Base-by-base conservation (phyloP, 1,140 invertebrate genomes). In the Bombus ignitus region DNA sequence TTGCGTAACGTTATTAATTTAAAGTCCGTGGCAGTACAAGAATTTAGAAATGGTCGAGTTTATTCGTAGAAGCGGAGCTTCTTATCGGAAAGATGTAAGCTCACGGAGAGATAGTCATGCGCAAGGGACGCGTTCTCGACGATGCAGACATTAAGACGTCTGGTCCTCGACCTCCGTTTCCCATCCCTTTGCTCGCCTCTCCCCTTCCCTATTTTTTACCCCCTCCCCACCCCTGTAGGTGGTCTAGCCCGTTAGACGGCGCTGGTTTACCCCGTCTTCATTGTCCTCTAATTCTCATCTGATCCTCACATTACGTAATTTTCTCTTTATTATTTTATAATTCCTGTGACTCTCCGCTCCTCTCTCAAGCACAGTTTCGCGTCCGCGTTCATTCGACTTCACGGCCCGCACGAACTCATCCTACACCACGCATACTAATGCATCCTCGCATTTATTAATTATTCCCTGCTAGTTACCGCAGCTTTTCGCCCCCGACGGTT, bases 281-380 rank as follows among this genome's bases (percentile, higher is more conserved):
- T 92, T 92, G 90, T 91, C 91, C 84, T 91, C 90, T 92, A 91
- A 92, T 92, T 92, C 92, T 92, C 92, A 90, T 91, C 89, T 89
- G 89, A 92, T 91, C 91, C 90, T 93, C 91, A 88, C 90, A 92
- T 93, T 92, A 93, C 91, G 92, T 92, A 92, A 94, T 94, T 93
- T 92, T 92, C 92, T 92, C 93, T 93, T 93, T 93, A 94, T 94
- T 93, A 92, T 94, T 93, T 94, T 92, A 91, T 93, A 93, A 93
- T 93, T 93, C 87, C 83, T 32, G 44, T 35, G 79, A 76, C 65
- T 80, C 66, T n/a, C 68, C 65, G 13, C 57, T 74, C 42, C 89
- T 75, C n/a, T 3, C 22, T 32, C 75, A 28, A 4, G 8, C 77
- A 72, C 78, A 73, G 18, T 68, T 79, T 85, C 80, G 70, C 42